Evolutionary conservation across 2,797 vertebrate genomes (phyloP).

Genomic region (Capromys pilorides): DNA sequence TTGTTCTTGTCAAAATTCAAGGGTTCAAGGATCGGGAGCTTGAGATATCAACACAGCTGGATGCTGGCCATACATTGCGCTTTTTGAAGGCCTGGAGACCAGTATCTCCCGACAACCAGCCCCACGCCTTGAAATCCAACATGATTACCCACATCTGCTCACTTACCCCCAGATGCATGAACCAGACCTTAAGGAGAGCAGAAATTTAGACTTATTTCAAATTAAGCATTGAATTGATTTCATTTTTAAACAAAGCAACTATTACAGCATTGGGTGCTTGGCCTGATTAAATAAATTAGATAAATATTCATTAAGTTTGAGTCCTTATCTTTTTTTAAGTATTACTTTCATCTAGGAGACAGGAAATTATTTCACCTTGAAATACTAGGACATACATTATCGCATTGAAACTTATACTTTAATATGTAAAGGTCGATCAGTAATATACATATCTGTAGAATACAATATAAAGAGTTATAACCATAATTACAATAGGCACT

Average conservation of each 20-base stretch:
- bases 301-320: conserved; percentile 2
- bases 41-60: not conserved
- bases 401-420: not conserved
- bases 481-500: not conserved
- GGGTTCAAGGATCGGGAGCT: not conserved
- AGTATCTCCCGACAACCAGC: not conserved
- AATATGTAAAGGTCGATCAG: not conserved
- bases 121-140: not conserved
- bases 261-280: not conserved
- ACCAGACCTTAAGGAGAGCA: not conserved
- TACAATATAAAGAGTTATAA: not conserved
- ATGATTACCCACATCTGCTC: not conserved
- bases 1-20: not conserved
- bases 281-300: not conserved
- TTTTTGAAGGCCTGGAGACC: not conserved
- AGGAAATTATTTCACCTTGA: not conserved
- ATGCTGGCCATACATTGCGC: not conserved
- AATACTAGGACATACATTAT: not conserved
- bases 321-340: not conserved
- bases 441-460: not conserved
- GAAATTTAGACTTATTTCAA: not conserved
- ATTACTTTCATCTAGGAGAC: not conserved
- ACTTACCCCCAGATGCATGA: not conserved
- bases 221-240: not conserved
- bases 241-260: conserved; percentile 2